Base-by-base conservation (phyloP, 2,113 vertebrate genomes). In the Ailuropoda melanoleuca region DNA sequence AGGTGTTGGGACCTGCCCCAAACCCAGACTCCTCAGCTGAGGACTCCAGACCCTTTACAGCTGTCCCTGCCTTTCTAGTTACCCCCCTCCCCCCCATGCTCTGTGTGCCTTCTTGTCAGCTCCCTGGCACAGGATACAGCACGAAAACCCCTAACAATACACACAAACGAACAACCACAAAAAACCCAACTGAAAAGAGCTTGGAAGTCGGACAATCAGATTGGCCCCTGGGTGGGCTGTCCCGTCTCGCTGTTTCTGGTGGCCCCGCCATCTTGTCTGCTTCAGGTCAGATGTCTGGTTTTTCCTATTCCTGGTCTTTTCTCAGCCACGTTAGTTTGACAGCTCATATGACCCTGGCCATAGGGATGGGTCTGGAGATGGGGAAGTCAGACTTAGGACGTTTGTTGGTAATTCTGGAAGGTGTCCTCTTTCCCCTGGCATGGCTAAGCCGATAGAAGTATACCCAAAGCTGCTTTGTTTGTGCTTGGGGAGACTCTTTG, bases 21-120 rank as follows among this genome's bases (percentile, higher is more conserved):
- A 66, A 23, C 15, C 18, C 29, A 83, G 39, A 43, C 5, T 34
- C 50, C 50, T 77, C 37, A 8, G 21, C 60, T 46, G 39, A 66
- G 26, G 11, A 50, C 29, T 91, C 21, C 31, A 31, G 66, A 53
- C 15, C 7, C 43, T 34, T 43, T 31, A n/a, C 23, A 9, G 19
- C 21, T 0, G 1, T 13, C 10, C 34, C 15, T 19, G 17, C 21
- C 56, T 24, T 86, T 50, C 29, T 6, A 0, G 66, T 12, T 48
- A 39, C 31, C 14, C 43, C 21, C 53, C 31, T 3, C 3, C 6
- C 0, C 26, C 4, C 46, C 6, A 6, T 1, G 19, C 34, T 12
- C 12, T 26, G 1, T 0, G 2, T 58, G 75, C 4, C 23, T 77
- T 84, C 48, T 31, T 8, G 19, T 31, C 1, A 18, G 1, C 37